phyloP scores from a whole-genome alignment of 2,888 invertebrate genomes.

The Lithophane semibrunnea region DNA sequence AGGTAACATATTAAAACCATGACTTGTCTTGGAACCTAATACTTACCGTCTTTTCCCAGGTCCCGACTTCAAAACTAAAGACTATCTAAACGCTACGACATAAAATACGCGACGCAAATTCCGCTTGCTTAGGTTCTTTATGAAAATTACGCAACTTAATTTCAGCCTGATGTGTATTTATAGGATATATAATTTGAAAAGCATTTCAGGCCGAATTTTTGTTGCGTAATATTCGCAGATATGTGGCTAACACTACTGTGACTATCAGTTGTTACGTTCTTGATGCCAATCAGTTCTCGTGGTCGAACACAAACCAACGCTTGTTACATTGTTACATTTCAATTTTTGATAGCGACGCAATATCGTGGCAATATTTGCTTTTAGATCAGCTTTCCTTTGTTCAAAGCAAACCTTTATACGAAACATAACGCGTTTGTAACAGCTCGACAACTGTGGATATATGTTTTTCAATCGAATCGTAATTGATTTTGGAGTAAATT shows the following conservation, averaged over 20 bases:
- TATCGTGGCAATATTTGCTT: constrained; percentile 72
- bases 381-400: constrained; percentile 77
- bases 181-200: neutral
- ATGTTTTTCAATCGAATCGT: constrained; percentile 27
- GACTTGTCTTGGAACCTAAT: neutral
- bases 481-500: constrained; percentile 38
- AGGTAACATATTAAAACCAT: neutral
- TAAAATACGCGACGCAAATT: neutral
- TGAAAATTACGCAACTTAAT: neutral
- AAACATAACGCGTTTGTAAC: constrained; percentile 71
- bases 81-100: neutral
- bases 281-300: constrained; percentile 46
- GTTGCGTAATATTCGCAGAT: neutral
- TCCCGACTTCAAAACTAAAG: neutral
- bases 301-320: constrained; percentile 53
- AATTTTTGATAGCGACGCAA: constrained; percentile 70
- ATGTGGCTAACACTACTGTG: neutral
- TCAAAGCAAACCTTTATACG: constrained; percentile 77
- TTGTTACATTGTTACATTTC: constrained; percentile 56
- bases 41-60: neutral
- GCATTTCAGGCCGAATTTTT: neutral
- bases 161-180: neutral
- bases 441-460: constrained; percentile 19
- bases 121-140: neutral
- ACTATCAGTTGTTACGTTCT: neutral